Evolutionary conservation across 2,888 invertebrate genomes (phyloP).

Genomic region (Oscheius sp.): DNA sequence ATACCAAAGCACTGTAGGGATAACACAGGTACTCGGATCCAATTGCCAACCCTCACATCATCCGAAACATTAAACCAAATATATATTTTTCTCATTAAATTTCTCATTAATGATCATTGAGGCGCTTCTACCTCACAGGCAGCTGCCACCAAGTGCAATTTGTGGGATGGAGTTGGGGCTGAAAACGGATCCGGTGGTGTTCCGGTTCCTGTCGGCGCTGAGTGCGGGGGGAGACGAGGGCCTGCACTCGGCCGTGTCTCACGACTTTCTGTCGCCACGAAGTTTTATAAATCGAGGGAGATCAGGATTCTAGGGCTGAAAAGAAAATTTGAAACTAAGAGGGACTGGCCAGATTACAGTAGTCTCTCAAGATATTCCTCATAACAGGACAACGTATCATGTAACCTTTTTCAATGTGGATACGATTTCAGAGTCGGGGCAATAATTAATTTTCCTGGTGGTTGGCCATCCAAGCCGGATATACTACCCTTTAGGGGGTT

Average conservation of each 20-base stretch:
- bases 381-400: too few relatives aligned
- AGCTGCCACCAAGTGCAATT: slow-evolving; percentile 29
- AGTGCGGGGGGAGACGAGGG: slow-evolving; percentile 31
- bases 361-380: too few relatives aligned
- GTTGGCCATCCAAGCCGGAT: too few relatives aligned
- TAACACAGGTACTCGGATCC: slow-evolving; percentile 24
- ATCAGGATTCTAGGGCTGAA: neutral
- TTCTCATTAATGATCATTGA: neutral
- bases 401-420: too few relatives aligned
- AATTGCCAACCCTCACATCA: slow-evolving; percentile 17
- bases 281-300: slow-evolving; percentile 26
- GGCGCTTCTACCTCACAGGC: neutral
- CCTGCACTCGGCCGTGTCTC: slow-evolving; percentile 33
- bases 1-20: slow-evolving; percentile 32
- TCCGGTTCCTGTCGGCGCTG: slow-evolving; percentile 32
- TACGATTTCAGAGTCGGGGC: too few relatives aligned
- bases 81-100: neutral
- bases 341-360: too few relatives aligned
- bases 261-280: slow-evolving; percentile 33
- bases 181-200: slow-evolving; percentile 25
- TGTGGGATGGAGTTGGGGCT: slow-evolving; percentile 21
- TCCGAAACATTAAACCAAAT: slow-evolving; percentile 7
- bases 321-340: neutral
- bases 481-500: too few relatives aligned
- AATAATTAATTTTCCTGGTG: too few relatives aligned